A percentile compares a stretch with the other conserved stretches of the same genome.
Evolutionary conservation across 2,113 vertebrate genomes (phyloP).

Genomic region (Callospermophilus lateralis): DNA sequence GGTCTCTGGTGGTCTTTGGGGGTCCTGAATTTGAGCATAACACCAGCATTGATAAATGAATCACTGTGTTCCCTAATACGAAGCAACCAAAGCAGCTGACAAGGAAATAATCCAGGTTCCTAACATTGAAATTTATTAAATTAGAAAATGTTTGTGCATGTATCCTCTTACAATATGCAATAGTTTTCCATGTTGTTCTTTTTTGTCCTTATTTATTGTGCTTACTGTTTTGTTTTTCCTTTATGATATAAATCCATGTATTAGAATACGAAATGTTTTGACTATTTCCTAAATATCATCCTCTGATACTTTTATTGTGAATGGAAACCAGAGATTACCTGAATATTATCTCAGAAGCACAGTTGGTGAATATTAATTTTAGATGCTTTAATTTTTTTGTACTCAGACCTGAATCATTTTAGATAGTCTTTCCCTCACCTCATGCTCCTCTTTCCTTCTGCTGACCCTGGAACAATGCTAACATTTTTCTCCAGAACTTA

Average conservation of each 20-base stretch:
- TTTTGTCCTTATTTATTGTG: neutral
- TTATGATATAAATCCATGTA: neutral
- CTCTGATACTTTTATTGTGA: neutral
- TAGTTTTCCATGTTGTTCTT: neutral
- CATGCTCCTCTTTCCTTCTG: neutral
- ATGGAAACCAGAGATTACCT: neutral
- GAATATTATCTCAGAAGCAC: neutral
- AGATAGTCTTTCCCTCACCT: neutral
- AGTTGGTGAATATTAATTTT: neutral
- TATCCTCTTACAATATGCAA: neutral
- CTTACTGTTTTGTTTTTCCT: neutral
- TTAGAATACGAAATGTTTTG: neutral
- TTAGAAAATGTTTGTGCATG: neutral
- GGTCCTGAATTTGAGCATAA: too few species aligned
- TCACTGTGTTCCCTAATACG: neutral
- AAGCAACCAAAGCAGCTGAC: neutral
- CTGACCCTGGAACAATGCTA: too few species aligned
- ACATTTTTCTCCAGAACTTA: neutral
- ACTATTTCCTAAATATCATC: neutral
- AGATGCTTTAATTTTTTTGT: neutral
- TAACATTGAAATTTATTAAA: neutral
- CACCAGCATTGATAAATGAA: neutral
- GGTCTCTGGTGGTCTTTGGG: too few species aligned
- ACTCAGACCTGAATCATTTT: neutral
- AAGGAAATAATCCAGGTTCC: neutral